These are phyloP conservation scores for Nemotelus pantherinus DNA, from an alignment of 2,888 invertebrate genomes.

Conservation along the genomic window DNA sequence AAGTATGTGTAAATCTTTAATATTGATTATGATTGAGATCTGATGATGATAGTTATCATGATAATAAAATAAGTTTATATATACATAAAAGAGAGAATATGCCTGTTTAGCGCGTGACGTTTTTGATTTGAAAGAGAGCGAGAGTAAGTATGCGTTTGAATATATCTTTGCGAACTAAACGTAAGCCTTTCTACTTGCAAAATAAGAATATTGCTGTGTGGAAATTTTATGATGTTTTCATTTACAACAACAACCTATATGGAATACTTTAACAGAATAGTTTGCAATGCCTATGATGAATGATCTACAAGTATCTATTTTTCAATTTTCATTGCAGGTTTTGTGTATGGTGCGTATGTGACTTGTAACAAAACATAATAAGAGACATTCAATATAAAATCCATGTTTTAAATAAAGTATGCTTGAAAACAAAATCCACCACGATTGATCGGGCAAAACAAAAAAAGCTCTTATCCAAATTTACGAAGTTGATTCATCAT, in stretches of 20 bases:
- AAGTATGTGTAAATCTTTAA: slow-evolving; percentile 27
- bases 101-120: slow-evolving; percentile 33
- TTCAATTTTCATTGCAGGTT: slow-evolving; percentile 21
- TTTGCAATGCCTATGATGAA: background rate
- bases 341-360: slow-evolving; percentile 52
- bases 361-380: slow-evolving; percentile 46
- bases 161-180: background rate
- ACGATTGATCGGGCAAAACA: background rate
- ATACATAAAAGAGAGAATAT: slow-evolving; percentile 17
- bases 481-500: background rate
- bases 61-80: slow-evolving; percentile 2
- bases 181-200: too few relatives aligned
- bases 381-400: slow-evolving; percentile 40
- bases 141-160: slow-evolving; percentile 39
- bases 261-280: too few relatives aligned
- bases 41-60: background rate
- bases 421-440: slow-evolving; percentile 2
- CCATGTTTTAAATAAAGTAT: slow-evolving; percentile 29
- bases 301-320: background rate
- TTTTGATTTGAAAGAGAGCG: slow-evolving; percentile 31
- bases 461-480: background rate
- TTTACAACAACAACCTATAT: too few relatives aligned
- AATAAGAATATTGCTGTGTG: too few relatives aligned
- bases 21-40: slow-evolving; percentile 4
- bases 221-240: too few relatives aligned